Percentiles rank a stretch among this genome's conserved stretches.
phyloP scores from a whole-genome alignment of 37 sponge, comb jelly and placozoan species.

The Corticium candelabrum region DNA sequence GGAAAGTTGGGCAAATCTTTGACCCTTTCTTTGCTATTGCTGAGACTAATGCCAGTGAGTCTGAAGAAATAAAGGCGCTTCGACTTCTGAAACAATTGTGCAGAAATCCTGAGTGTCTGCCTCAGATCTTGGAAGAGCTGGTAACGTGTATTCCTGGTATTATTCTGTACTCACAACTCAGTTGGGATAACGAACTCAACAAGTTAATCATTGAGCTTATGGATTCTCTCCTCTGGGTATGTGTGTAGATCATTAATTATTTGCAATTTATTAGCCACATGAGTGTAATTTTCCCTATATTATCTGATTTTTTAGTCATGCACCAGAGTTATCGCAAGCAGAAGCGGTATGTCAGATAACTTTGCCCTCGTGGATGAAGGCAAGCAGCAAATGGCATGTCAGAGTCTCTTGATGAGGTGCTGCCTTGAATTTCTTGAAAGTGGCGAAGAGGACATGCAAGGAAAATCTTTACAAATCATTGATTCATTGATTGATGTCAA shows the following conservation, averaged over 20 bases:
- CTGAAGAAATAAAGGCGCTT: background rate
- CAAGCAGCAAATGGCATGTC: no score
- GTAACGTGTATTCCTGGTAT: background rate
- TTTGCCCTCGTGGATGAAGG: no score
- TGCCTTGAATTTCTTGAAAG: background rate
- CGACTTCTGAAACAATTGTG: background rate
- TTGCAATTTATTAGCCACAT: no score
- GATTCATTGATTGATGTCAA: background rate
- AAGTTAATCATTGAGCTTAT: no score
- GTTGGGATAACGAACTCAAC: background rate
- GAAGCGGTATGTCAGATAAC: no score
- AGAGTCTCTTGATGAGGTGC: background rate
- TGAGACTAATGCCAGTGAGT: background rate
- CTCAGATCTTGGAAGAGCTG: background rate
- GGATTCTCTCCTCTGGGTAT: no score
- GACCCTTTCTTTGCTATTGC: background rate
- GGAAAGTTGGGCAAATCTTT: background rate
- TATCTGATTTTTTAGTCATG: no score
- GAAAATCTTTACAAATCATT: background rate
- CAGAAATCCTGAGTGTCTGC: background rate
- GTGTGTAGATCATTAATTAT: no score
- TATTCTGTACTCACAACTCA: background rate
- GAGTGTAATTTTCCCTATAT: no score
- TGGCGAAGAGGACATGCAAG: background rate
- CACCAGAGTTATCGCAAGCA: no score